Conservation (phyloP, 2,113 vertebrate species). For the Nibea albiflora region DNA sequence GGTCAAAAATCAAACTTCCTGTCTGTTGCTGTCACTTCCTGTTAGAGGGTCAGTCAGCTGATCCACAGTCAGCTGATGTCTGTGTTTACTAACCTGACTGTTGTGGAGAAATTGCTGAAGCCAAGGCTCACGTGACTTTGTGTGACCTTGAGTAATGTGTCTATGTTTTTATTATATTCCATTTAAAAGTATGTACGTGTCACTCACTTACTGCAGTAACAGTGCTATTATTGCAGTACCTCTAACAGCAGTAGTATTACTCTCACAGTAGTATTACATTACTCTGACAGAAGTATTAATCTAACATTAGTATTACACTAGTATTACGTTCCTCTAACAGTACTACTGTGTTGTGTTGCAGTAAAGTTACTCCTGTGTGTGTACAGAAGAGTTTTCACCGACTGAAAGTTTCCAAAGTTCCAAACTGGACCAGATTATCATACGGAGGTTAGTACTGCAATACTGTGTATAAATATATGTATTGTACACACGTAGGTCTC, state of each 20-base stretch:
- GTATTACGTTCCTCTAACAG: not conserved
- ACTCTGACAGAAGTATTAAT: too few species aligned
- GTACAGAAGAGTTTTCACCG: slow-evolving; percentile 73
- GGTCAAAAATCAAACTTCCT: slow-evolving; percentile 18
- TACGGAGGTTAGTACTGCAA: slow-evolving; percentile 68
- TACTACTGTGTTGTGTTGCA: slow-evolving; percentile 31
- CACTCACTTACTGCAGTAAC: not conserved
- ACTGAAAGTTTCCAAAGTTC: slow-evolving; percentile 74
- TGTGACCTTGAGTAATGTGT: too few species aligned
- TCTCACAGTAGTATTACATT: too few species aligned
- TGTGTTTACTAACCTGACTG: too few species aligned
- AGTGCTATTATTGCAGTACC: not conserved
- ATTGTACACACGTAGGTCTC: too few species aligned
- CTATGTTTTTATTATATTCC: too few species aligned
- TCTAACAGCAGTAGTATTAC: not conserved
- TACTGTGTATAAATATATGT: not conserved
- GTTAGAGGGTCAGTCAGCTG: not conserved
- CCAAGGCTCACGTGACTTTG: too few species aligned
- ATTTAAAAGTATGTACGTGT: too few species aligned
- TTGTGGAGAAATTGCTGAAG: too few species aligned
- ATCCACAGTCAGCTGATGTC: not conserved
- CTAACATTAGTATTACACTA: too few species aligned
- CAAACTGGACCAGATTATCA: slow-evolving; percentile 59
- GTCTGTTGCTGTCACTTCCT: too few species aligned
- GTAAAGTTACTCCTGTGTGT: slow-evolving; percentile 64